Base-by-base conservation (phyloP, 2,888 invertebrate species). In the Scotopteryx bipunctaria region DNA sequence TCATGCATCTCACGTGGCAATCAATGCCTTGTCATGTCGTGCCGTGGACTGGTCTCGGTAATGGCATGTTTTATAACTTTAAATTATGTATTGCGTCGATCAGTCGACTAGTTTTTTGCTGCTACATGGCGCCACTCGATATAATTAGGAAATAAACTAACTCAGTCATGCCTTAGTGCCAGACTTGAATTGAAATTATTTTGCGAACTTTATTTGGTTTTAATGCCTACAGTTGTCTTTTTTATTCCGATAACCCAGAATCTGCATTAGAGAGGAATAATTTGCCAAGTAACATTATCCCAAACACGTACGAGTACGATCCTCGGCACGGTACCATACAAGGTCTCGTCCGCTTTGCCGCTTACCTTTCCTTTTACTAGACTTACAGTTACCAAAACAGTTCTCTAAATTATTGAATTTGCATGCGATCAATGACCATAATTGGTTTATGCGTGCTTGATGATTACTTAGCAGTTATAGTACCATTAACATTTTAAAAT, bases 81-180 rank as follows among this genome's bases (percentile, higher is more conserved):
- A 70, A 72, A 75, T 76, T 72, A 69, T 69, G 64, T 59, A 50
- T 56, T 58, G 62, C 71, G 67, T 72, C 76, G 74, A 74, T 76
- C 70, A 69, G 60, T 67, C 64, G 69, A 57, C 69, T 61, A 64
- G 56, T 73, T 78, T 76, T 81, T 76, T 73, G 64, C 65, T 55
- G 63, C 55, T 58, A 52, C 46, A 51, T 64, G 74, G 76, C 78
- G 81, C 78, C 79, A 73, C 67, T 69, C 66, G 66, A 69, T 72
- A 69, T 67, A 59, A 64, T 66, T 59, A 57, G 63, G 57, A 63
- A 68, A 69, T 61, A 61, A 55, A 46, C 49, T 41, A 43, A 15
- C 46, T 58, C 45, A 61, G 56, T 58, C 63, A 62, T 56, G 45
- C 15, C 19, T 27, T 11, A 11, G 3, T 27, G 11, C 9, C 3